phyloP scores from a whole-genome alignment of 2,113 vertebrate genomes.

The Oplegnathus fasciatus region DNA sequence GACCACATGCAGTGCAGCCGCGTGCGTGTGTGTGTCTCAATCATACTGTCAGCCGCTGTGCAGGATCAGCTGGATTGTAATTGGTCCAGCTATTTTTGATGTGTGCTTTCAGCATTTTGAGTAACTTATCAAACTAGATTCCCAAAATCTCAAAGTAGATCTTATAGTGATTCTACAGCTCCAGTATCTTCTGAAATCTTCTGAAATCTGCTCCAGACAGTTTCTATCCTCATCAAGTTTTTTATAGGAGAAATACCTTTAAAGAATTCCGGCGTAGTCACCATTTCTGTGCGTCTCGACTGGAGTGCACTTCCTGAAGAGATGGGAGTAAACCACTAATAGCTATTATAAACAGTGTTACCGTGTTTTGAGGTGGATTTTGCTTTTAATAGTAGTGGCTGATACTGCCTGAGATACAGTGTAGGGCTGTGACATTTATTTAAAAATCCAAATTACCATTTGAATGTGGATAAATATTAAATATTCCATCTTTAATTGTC shows the following conservation, averaged over 20 bases:
- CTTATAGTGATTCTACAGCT: not conserved
- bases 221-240: not conserved
- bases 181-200: not conserved
- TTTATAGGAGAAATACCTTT: not conserved
- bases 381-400: not conserved
- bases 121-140: not conserved
- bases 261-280: too few species aligned
- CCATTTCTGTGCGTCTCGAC: too few species aligned
- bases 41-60: slow-evolving; percentile 15
- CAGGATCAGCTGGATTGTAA: slow-evolving; percentile 30
- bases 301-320: too few species aligned
- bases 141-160: not conserved
- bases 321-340: too few species aligned
- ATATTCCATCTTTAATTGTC: not conserved
- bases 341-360: not conserved
- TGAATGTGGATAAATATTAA: not conserved
- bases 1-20: not conserved
- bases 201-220: not conserved
- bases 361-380: not conserved
- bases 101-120: not conserved
- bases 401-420: not conserved
- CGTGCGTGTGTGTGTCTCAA: not conserved
- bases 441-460: not conserved
- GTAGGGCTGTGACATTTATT: not conserved
- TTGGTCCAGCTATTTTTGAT: not conserved